phyloP scores from a whole-genome alignment of 2,888 invertebrate species.

The Nowickia ferox region DNA sequence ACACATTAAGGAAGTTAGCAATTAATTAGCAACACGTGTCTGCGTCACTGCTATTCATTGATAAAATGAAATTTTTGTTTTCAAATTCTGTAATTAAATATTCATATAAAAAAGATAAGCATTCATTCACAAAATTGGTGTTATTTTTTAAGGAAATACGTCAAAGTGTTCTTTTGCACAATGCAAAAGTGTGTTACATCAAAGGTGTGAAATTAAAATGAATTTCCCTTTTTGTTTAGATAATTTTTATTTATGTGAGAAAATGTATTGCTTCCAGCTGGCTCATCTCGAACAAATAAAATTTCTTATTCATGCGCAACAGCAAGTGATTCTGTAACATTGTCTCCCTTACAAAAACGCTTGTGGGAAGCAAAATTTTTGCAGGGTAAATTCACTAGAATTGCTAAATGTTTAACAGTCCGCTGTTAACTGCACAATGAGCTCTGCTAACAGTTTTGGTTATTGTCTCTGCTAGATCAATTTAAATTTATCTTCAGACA shows the following conservation, averaged over 20 bases:
- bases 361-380: too few species aligned
- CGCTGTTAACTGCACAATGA: too few species aligned
- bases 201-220: conserved; percentile 52
- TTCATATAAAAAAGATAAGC: conserved; percentile 13
- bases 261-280: too few species aligned
- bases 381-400: too few species aligned
- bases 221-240: conserved; percentile 10
- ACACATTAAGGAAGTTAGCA: conserved; percentile 45
- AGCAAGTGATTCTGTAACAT: too few species aligned
- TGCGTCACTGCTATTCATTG: conserved; percentile 7
- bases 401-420: too few species aligned
- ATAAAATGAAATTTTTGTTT: conserved; percentile 21
- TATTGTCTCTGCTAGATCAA: too few species aligned
- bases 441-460: too few species aligned
- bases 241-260: conserved; percentile 42
- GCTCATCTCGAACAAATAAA: too few species aligned
- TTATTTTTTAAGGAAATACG: conserved; percentile 50
- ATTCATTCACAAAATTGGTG: conserved; percentile 51
- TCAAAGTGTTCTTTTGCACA: conserved; percentile 57
- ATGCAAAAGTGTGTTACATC: conserved; percentile 22
- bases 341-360: too few species aligned
- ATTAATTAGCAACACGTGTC: conserved; percentile 41
- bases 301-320: too few species aligned
- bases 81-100: conserved; percentile 13
- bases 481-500: too few species aligned